Evolutionary conservation across 2,113 vertebrate species (phyloP), one percentile per base, ranked within the genome.

Genomic region (Cephalopholis sonnerati): DNA sequence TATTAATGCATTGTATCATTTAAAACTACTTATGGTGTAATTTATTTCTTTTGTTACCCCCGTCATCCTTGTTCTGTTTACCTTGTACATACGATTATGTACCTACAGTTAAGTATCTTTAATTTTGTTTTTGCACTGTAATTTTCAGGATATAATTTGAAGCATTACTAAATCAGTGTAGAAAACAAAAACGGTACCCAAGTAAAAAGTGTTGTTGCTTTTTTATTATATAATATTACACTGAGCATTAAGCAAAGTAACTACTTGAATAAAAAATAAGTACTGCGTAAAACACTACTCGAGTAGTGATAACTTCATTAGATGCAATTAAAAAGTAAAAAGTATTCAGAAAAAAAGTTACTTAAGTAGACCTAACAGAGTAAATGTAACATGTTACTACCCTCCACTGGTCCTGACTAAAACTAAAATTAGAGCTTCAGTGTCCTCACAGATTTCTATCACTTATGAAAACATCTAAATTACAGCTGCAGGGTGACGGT

Each of bases 61-160:
- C 15, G 10, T 61, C 20, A 36, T 20, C 66, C 20, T 48, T 53
- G 18, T 53, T 7, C 11, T 48, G 18, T 9, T 51, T 17, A 13
- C 12, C 13, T 53, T 27, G 53, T 7, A 25, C 4, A 32, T n/a
- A n/a, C 27, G 20, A 32, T 53, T 22, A 55, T 3, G 53, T 25
- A 41, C 13, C 4, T 24, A 4, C 24, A 32, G 9, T 36, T 36
- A 7, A 36, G 2, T 36, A 36, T 36, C 7, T 20, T 58, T n/a
- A n/a, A 17, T 69, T 51, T 51, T 5, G 10, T 46, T 15, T 48
- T 32, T 50, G 7, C 29, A 20, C 20, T 17, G 48, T 50, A 50
- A 50, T 69, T 69, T 76, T n/a, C 22, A 54, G 55, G 32, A 17
- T 71, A 44, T 54, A 41, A 53, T 64, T 62, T 24, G 51, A 61